Evolutionary conservation across 1,140 invertebrate genomes (phyloP).

Genomic region (Rhagoletis pomonella): DNA sequence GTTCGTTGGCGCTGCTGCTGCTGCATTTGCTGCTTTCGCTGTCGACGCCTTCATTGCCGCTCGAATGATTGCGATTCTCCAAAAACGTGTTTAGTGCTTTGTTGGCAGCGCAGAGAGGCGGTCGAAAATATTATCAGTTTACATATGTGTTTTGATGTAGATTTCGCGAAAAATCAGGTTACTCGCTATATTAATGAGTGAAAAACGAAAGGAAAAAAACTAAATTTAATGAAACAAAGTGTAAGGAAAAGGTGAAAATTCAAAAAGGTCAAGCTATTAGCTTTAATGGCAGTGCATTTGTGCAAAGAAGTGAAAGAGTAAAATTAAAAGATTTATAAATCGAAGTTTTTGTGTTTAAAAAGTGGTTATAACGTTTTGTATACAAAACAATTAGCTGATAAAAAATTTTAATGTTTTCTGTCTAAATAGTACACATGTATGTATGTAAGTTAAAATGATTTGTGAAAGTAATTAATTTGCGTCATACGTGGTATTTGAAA

Average conservation of each 20-base stretch:
- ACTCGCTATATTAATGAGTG: not conserved
- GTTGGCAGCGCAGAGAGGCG: slow-evolving; percentile 41
- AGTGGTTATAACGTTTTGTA: not conserved
- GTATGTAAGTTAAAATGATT: not conserved
- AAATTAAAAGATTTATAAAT: not conserved
- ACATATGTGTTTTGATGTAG: not conserved
- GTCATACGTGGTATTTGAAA: slow-evolving; percentile 10
- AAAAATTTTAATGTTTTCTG: too few species aligned
- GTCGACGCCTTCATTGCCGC: slow-evolving; percentile 15
- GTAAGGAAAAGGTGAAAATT: slow-evolving; percentile 7
- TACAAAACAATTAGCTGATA: not conserved
- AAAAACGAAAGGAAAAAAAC: not conserved
- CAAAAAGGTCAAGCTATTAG: not conserved
- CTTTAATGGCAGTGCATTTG: not conserved
- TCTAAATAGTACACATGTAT: too few species aligned
- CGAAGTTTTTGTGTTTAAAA: not conserved
- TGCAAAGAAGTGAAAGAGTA: not conserved
- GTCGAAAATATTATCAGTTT: slow-evolving; percentile 1
- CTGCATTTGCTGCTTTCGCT: not conserved
- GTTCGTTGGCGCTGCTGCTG: not conserved
- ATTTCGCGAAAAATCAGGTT: slow-evolving; percentile 31
- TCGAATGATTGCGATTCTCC: slow-evolving; percentile 49
- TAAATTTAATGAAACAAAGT: slow-evolving; percentile 14
- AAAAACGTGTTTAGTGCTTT: slow-evolving; percentile 50
- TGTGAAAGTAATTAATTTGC: slow-evolving; percentile 20